Evolutionary conservation across 2,797 vertebrate species (phyloP).

Genomic region (Phaenicophaeus curvirostris): DNA sequence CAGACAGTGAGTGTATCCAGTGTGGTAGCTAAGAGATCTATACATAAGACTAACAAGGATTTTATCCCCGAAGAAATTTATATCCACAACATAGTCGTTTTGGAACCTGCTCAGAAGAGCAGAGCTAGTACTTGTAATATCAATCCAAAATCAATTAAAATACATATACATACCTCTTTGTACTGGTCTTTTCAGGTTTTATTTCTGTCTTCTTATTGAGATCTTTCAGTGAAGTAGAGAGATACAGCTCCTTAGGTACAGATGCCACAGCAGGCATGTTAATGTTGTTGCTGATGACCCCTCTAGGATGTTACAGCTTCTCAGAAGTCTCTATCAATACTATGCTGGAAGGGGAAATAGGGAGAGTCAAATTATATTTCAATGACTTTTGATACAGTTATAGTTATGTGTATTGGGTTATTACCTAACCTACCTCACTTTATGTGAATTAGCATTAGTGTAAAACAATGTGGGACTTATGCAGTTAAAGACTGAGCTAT

Average conservation of each 20-base stretch:
- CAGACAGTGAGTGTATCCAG: background rate
- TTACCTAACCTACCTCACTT: background rate
- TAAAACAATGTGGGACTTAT: background rate
- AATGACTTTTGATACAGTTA: background rate
- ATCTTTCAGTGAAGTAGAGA: slow-evolving; percentile 92
- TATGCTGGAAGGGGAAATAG: slow-evolving; percentile 32
- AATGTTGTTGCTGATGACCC: slow-evolving; percentile 41
- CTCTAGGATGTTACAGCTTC: slow-evolving; percentile 32
- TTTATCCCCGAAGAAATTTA: background rate
- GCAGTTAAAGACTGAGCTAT: background rate
- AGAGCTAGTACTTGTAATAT: background rate
- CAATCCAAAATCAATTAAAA: background rate
- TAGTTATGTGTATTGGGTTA: background rate
- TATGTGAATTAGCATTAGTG: background rate
- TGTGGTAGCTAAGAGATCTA: background rate
- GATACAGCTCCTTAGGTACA: slow-evolving; percentile 91
- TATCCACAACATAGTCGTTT: background rate
- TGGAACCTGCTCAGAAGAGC: background rate
- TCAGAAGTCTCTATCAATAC: slow-evolving; percentile 25
- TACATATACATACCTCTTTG: slow-evolving; percentile 81
- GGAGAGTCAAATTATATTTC: background rate
- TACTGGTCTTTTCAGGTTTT: slow-evolving; percentile 90
- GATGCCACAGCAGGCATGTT: slow-evolving; percentile 93
- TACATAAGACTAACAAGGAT: background rate
- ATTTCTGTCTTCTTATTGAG: slow-evolving; percentile 96